Evolutionary conservation across 2,888 invertebrate genomes (phyloP).

Genomic region (Micropterix aruncella): DNA sequence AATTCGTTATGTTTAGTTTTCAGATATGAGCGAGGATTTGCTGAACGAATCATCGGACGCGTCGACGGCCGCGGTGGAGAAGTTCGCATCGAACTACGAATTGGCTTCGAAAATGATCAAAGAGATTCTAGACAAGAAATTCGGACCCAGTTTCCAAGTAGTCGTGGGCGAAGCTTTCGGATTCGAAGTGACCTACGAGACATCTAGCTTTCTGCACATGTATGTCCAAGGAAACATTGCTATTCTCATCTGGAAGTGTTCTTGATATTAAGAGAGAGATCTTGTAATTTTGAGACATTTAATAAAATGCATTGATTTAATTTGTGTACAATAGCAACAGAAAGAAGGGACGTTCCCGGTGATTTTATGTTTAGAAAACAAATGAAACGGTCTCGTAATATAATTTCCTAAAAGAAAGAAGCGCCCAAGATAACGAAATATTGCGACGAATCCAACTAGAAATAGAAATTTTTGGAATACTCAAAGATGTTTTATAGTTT

Average conservation of each 20-base stretch:
- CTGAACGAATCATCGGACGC: conserved; percentile 48
- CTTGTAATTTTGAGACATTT: too few species aligned
- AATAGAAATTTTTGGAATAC: too few species aligned
- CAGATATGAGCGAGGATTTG: conserved; percentile 54
- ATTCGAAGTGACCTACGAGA: conserved; percentile 50
- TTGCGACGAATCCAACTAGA: too few species aligned
- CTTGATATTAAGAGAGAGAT: conserved; percentile 16
- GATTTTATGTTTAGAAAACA: too few species aligned
- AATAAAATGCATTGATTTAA: too few species aligned
- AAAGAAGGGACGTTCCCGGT: too few species aligned
- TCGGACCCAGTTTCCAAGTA: conserved; percentile 53
- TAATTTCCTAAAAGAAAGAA: too few species aligned
- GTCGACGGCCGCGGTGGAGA: conserved; percentile 51
- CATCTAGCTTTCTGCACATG: conserved; percentile 42
- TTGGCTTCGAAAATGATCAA: conserved; percentile 50
- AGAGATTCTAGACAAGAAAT: conserved; percentile 52
- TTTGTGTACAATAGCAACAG: too few species aligned
- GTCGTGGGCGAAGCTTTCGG: conserved; percentile 56
- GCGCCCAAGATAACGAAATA: too few species aligned
- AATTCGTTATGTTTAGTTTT: conserved; percentile 21
- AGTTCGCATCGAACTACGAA: conserved; percentile 47
- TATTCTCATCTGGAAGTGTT: conserved; percentile 50
- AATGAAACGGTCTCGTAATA: not conserved
- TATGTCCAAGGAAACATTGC: conserved; percentile 49
- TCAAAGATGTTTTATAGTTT: too few species aligned